Evolutionary conservation across 2,888 invertebrate genomes (phyloP), one percentile per base, ranked within the genome.

Genomic region (Tanytarsus gracilentus): DNA sequence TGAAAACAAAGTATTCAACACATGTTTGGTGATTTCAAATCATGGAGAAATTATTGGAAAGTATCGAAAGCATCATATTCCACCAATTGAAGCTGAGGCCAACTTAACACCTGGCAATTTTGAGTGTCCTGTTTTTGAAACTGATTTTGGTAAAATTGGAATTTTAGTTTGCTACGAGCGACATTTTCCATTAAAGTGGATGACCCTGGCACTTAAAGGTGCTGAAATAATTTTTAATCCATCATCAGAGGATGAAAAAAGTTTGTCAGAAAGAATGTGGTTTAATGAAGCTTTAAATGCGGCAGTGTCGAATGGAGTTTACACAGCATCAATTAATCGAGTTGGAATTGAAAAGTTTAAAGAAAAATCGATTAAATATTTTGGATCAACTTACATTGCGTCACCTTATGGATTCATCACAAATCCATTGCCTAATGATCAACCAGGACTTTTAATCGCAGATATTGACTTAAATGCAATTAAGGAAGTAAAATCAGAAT

Each of bases 221-320:
- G 98, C 99, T 0, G 97, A 99, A 78, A 91, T 99, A 39, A 97
- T 99, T 0, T 99, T 99, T 73, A 99, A 99, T 76, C 99, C 99
- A 1, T 91, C 94, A 7, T 90, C 94, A 7, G 99, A 98, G 1
- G 98, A 98, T 65, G 69, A 79, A 50, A 78, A 82, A 0, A 77
- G 76, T 23, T 76, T 85, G 51, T 93, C 93, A 68, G 97, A 98
- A 74, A 89, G 95, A 0, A 76, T 98, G 66, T 99, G 98, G 98
- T 81, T 86, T 0, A 85, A 97, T 63, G 98, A 99, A 77, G 96
- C 97, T 0, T 78, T 98, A 63, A 89, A 86, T 74, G 98, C 98
- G 1, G 97, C 99, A 0, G 84, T 98, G 61, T 95, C 97, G 0
- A 98, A 98, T 70, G 84, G 84, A 65, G 98, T 94, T 70, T 99